Evolutionary conservation across 2,113 vertebrate species (phyloP).

Genomic region (Poeciliopsis prolifica): DNA sequence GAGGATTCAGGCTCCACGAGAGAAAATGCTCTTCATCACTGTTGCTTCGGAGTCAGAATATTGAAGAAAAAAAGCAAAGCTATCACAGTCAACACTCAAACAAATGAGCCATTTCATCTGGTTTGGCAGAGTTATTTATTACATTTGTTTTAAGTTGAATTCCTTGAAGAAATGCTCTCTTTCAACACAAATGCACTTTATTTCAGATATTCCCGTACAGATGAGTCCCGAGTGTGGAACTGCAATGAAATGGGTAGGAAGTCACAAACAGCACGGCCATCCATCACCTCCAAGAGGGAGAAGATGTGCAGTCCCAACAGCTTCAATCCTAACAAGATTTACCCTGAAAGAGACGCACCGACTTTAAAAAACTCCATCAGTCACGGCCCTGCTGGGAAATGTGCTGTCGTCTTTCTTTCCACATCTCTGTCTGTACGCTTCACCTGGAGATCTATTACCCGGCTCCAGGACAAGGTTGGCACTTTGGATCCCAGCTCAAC

Average conservation of each 20-base stretch:
- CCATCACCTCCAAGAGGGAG: slow-evolving; percentile 36
- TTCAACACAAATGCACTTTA: not conserved
- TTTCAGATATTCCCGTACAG: not conserved
- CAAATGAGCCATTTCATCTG: not conserved
- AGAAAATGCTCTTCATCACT: not conserved
- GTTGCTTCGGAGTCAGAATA: not conserved
- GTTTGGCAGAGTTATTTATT: not conserved
- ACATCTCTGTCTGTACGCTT: slow-evolving; percentile 6
- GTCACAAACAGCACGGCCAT: slow-evolving; percentile 13
- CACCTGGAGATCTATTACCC: slow-evolving; percentile 13
- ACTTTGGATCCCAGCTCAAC: slow-evolving; percentile 20
- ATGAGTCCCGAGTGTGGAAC: slow-evolving; percentile 15
- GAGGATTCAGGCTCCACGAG: not conserved
- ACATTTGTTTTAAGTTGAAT: slow-evolving; percentile 10
- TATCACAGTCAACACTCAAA: not conserved
- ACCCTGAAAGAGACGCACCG: slow-evolving; percentile 28
- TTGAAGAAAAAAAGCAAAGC: not conserved
- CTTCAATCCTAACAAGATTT: slow-evolving; percentile 34
- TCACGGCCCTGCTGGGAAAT: slow-evolving; percentile 19
- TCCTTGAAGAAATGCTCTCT: slow-evolving; percentile 1
- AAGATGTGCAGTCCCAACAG: slow-evolving; percentile 2
- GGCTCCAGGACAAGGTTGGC: not conserved
- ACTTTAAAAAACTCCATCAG: slow-evolving; percentile 24
- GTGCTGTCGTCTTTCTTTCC: not conserved
- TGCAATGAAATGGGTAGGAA: slow-evolving; percentile 25